These are phyloP conservation scores for Cettia cetti DNA, from an alignment of 2,113 vertebrate species.

Conservation along the genomic window DNA sequence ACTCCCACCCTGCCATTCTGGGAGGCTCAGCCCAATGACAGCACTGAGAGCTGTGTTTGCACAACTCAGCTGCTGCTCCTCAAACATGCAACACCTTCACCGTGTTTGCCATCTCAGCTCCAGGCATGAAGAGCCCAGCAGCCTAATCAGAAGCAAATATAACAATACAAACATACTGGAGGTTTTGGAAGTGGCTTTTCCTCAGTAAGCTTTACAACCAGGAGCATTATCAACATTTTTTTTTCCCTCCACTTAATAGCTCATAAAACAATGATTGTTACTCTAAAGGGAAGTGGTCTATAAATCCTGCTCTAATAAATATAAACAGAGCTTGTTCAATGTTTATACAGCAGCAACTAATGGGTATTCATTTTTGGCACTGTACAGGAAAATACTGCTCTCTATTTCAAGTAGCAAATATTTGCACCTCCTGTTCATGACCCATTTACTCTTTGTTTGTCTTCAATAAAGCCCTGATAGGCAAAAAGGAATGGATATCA, in stretches of 20 bases:
- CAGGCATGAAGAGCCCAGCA: background rate
- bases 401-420: constrained; percentile 50
- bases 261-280: constrained; percentile 37
- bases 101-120: background rate
- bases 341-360: constrained; percentile 43
- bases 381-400: background rate
- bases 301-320: constrained; percentile 59
- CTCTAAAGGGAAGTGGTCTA: constrained; percentile 43
- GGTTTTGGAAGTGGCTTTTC: background rate
- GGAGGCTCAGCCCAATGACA: background rate
- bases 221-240: background rate
- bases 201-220: background rate
- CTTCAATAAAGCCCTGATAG: background rate
- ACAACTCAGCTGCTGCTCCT: background rate
- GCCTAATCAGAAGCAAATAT: background rate
- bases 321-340: constrained; percentile 40
- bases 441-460: background rate
- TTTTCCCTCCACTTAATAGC: background rate
- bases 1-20: background rate
- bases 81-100: background rate
- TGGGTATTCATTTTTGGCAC: constrained; percentile 56
- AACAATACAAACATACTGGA: background rate
- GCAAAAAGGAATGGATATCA: background rate
- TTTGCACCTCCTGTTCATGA: constrained; percentile 50
- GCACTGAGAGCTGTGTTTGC: background rate